phyloP scores from a whole-genome alignment of 2,113 vertebrate species.

The Isichthys henryi region DNA sequence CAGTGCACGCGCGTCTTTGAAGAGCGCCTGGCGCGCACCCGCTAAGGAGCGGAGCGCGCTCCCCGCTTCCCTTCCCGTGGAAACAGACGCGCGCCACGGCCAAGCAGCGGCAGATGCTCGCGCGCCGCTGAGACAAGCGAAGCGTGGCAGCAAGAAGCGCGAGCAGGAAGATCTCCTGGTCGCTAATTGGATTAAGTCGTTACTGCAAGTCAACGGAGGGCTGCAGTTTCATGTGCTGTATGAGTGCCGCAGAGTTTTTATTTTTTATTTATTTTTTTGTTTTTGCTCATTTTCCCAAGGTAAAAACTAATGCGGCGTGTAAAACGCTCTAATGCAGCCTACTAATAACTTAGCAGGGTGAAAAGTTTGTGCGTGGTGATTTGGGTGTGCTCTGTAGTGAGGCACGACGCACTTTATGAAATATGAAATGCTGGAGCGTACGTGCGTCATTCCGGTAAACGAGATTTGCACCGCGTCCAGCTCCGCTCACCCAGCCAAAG shows the following conservation, averaged over 20 bases:
- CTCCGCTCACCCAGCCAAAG: background rate
- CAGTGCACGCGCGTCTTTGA: background rate
- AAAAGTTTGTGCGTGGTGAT: background rate
- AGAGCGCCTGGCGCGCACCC: background rate
- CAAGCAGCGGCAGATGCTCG: background rate
- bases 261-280: background rate
- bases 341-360: background rate
- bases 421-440: background rate
- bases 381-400: background rate
- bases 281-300: conserved; percentile 4
- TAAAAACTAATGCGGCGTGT: background rate
- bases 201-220: background rate
- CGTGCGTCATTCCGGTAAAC: background rate
- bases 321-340: background rate
- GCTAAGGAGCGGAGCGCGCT: background rate
- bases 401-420: background rate
- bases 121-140: background rate
- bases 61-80: background rate
- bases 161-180: background rate
- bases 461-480: background rate
- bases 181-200: background rate
- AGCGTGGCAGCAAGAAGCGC: background rate
- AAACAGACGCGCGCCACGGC: background rate
- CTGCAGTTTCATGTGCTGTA: background rate
- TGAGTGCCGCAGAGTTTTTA: background rate